A percentile compares a stretch with the other conserved stretches of the same genome.
Evolutionary conservation across 2,888 invertebrate genomes (phyloP).

Genomic region (Erebia aethiops): DNA sequence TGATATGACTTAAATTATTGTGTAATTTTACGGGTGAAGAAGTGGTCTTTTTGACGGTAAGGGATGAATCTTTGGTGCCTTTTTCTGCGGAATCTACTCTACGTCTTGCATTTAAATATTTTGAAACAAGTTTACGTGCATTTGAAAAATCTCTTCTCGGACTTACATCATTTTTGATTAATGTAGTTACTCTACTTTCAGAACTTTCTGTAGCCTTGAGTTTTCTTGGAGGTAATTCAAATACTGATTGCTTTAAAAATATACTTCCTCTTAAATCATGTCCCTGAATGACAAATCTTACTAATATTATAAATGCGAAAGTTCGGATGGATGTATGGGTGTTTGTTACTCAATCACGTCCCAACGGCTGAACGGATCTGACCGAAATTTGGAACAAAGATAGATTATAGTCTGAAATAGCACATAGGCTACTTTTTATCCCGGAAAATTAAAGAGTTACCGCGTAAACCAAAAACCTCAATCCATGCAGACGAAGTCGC

Average conservation of each 20-base stretch:
- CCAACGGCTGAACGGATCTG: no score
- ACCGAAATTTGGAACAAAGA: no score
- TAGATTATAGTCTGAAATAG: no score
- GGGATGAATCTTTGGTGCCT: not conserved
- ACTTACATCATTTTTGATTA: constrained; percentile 50
- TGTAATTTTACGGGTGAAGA: not conserved
- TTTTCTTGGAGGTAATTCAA: constrained; percentile 38
- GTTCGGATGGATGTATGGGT: no score
- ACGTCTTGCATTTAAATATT: constrained; percentile 48
- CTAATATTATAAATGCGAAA: no score
- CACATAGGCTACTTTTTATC: no score
- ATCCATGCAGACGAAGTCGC: no score
- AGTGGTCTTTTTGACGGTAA: not conserved
- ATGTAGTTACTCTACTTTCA: constrained; percentile 17
- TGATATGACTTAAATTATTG: not conserved
- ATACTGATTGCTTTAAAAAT: constrained; percentile 42
- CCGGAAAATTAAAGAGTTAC: no score
- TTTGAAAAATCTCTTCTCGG: constrained; percentile 60
- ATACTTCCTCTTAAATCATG: constrained; percentile 33
- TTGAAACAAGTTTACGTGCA: constrained; percentile 51
- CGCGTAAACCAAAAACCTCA: no score
- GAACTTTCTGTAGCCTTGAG: constrained; percentile 15
- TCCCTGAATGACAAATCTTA: no score
- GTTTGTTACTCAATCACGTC: no score
- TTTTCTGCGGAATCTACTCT: constrained; percentile 17